Base-by-base conservation (phyloP, 2,113 vertebrate species). In the Catharus fuscescens region DNA sequence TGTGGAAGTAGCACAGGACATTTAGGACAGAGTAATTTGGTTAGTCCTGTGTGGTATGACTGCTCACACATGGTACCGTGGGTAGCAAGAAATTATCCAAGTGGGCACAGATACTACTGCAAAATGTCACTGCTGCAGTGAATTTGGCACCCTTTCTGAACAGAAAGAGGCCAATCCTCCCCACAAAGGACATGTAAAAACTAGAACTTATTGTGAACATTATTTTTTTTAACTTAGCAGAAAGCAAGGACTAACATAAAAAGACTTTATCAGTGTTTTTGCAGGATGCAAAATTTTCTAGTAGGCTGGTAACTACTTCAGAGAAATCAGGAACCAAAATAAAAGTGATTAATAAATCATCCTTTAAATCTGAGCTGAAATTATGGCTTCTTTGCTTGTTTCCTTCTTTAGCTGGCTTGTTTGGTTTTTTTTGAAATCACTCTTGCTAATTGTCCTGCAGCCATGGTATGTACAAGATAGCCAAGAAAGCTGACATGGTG, bases 401-500 rank as follows among this genome's bases (percentile, higher is more conserved):
- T 85, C 56, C n/a, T 31, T 88, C 77, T 67, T 34, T 45, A 57
- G 44, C 60, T 87, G 86, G 14, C 48, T 45, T 79, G 74, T 57
- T 97, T 95, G 76, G 88, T 88, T 59, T 90, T 90, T 65, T 93
- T 93, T 78, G 13, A 92, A 95, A 67, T 65, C 48, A 34, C 61
- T 88, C 71, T 87, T 95, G 90, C 84, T 96, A 96, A 97, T 97
- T 93, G 47, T 93, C 87, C 88, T 80, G 77, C 85, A 96, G 92
- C 89, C 92, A 57, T 80, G 86, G 91, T 82, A 96, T 95, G 93
- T 74, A 78, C 65, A 66, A 88, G 93, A 97, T 90, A 96, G 91
- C 92, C 96, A 95, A 96, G 97, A 95, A 96, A 97, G 97, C 97
- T 69, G 92, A 97, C 97, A 94, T 95, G 70, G 80, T 93, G 85